Evolutionary conservation across 2,797 vertebrate species (phyloP).

Genomic region (Xiphorhynchus erythropygius): DNA sequence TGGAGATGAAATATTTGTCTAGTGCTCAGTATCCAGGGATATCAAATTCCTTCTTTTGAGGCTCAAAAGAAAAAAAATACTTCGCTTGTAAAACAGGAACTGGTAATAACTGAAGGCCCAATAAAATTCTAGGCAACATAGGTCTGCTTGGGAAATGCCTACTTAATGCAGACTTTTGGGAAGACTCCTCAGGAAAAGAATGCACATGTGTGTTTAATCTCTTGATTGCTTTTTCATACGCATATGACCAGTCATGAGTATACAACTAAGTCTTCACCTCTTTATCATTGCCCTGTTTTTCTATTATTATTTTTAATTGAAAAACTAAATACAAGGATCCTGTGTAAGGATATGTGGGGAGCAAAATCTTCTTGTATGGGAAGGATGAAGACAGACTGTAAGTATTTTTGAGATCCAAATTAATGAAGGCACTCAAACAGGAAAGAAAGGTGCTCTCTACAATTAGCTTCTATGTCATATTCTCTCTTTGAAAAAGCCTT

Average conservation of each 20-base stretch:
- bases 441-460: not conserved
- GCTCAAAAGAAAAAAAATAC: not conserved
- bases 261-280: not conserved
- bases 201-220: not conserved
- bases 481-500: not conserved
- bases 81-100: not conserved
- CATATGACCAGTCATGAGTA: not conserved
- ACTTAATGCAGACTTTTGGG: not conserved
- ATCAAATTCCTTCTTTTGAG: not conserved
- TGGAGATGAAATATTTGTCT: not conserved
- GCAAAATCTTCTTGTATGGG: not conserved
- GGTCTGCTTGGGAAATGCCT: fast-evolving
- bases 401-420: not conserved
- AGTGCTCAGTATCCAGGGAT: not conserved
- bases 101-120: not conserved
- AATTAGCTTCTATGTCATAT: not conserved
- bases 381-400: not conserved
- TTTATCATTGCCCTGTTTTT: not conserved
- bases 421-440: not conserved
- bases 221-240: not conserved
- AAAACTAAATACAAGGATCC: not conserved
- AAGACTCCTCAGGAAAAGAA: not conserved
- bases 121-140: not conserved
- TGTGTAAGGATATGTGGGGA: not conserved
- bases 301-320: not conserved